Conservation (phyloP, 1,140 invertebrate genomes). For the Temnothorax longispinosus region DNA sequence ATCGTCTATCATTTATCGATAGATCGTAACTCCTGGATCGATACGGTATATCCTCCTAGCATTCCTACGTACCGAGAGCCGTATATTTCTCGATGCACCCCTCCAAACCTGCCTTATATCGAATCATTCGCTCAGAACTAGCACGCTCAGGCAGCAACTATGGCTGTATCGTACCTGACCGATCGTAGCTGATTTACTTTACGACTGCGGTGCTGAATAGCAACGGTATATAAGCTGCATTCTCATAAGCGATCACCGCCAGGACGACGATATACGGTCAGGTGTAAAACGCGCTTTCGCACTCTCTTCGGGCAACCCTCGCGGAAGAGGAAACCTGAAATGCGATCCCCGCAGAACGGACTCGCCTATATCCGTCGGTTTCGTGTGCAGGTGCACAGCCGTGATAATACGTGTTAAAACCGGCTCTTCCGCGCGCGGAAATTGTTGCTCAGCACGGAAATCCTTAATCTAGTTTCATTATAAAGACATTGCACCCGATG, state of each 20-base stretch:
- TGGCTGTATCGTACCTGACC: conserved; percentile 45
- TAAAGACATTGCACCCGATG: conserved; percentile 17
- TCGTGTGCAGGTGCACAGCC: conserved; percentile 58
- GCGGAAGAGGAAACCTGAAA: conserved; percentile 71
- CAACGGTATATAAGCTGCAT: conserved; percentile 54
- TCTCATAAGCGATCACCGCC: conserved; percentile 59
- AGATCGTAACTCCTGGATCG: not conserved
- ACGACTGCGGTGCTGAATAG: conserved; percentile 56
- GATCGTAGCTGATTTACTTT: conserved; percentile 74
- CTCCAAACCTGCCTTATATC: conserved; percentile 31
- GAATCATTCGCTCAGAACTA: conserved; percentile 59
- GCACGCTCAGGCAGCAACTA: conserved; percentile 44
- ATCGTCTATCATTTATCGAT: conserved; percentile 54
- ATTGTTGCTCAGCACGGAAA: conserved; percentile 52
- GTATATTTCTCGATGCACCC: conserved; percentile 7
- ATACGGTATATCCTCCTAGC: not conserved
- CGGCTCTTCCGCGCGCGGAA: conserved; percentile 38
- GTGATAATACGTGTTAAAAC: conserved; percentile 49
- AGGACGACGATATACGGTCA: conserved; percentile 56
- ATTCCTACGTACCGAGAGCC: conserved; percentile 4
- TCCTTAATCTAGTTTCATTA: conserved; percentile 57
- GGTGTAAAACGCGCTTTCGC: conserved; percentile 66
- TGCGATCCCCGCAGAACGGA: conserved; percentile 47
- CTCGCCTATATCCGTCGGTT: conserved; percentile 48
- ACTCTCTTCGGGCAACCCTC: conserved; percentile 48